Conservation (phyloP, 1,140 invertebrate species). For the Dryas iulia region DNA sequence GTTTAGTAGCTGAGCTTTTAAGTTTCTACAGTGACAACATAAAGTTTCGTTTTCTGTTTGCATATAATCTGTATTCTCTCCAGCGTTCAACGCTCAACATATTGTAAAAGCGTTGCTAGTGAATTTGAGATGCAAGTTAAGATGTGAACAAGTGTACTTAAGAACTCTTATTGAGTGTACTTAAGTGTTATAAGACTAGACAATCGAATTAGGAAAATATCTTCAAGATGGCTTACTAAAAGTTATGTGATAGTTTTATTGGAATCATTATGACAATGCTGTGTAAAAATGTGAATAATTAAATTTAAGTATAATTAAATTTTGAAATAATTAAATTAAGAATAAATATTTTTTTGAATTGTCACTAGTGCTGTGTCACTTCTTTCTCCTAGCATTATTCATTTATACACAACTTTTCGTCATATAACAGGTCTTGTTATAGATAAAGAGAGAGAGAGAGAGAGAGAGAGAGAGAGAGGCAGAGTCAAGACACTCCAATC, state of each 20-base stretch:
- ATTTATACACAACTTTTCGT: too few species aligned
- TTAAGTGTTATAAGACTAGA: not conserved
- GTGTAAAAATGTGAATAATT: too few species aligned
- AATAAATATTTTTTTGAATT: too few species aligned
- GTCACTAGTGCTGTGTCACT: too few species aligned
- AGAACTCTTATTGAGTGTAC: constrained; percentile 23
- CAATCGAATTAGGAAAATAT: not conserved
- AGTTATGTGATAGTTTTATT: not conserved
- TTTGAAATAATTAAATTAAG: too few species aligned
- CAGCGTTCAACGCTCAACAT: constrained; percentile 37
- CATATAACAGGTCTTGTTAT: too few species aligned
- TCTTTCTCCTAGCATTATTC: too few species aligned
- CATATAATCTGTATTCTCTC: constrained; percentile 46
- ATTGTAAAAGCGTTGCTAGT: constrained; percentile 41
- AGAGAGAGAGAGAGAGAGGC: too few species aligned
- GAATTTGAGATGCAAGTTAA: constrained; percentile 25
- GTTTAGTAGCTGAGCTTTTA: not conserved
- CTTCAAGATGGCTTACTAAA: not conserved
- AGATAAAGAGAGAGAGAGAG: too few species aligned
- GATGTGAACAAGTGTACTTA: constrained; percentile 26
- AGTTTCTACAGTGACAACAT: constrained; percentile 14
- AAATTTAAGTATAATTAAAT: too few species aligned
- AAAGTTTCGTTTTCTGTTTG: constrained; percentile 26
- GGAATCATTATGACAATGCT: too few species aligned
- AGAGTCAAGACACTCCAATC: too few species aligned